Evolutionary conservation across 2,113 vertebrate species (phyloP), one percentile per base, ranked within the genome.

Genomic region (Otus sunia): DNA sequence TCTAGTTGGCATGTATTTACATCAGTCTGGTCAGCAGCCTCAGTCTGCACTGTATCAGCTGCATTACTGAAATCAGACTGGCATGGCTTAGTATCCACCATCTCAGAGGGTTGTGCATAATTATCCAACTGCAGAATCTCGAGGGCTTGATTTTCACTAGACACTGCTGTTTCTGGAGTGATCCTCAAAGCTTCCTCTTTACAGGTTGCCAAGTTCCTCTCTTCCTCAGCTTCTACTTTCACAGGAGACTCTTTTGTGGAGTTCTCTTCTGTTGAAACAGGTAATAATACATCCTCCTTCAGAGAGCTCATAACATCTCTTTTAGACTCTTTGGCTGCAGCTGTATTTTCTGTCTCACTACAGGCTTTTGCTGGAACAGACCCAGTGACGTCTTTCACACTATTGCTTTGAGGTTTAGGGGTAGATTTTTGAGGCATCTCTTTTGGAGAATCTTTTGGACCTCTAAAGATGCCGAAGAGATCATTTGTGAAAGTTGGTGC

Each of bases 401-500:
- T 72, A n/a, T 18, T 72, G 36, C 55, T 90, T 37, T 93, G 97
- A 97, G 96, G 75, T 74, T 80, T 74, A 75, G 97, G 60, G 41
- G 77, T 77, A 47, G 79, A 29, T 83, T 88, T 76, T 34, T 92
- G 50, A 94, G 90, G 55, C 84, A 87, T 89, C 25, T 97, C 95
- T 94, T 96, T 96, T 75, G 71, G 90, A 94, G 94, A n/a, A 93
- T 98, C 98, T 94, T 97, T 95, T 49, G 97, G 75, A 96, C 97
- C 96, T 97, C 98, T 99, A 64, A 99, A 98, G 41, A 99, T 98
- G 93, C 98, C 98, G 86, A 99, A 99, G 63, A 99, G 96, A 30
- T 99, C 98, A 63, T 92, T 98, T 75, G 98, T 98, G 50, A 99
- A 93, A 50, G 98, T 88, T 56, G 98, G 91, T 58, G 98, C 88